Conservation (phyloP, 2,113 vertebrate species). For the Tretioscincus oriximinensis region DNA sequence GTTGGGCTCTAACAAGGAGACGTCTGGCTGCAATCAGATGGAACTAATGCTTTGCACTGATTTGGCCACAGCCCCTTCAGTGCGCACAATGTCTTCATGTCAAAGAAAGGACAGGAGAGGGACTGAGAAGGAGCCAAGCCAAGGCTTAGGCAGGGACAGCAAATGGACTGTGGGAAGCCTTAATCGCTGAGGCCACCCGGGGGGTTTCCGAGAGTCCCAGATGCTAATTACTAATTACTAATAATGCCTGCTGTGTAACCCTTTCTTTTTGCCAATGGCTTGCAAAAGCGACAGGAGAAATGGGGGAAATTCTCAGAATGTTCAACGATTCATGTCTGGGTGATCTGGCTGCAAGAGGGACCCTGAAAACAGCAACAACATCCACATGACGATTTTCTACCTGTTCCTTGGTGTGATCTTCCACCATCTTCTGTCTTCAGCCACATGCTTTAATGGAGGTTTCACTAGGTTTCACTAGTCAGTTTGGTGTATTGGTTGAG, state of each 20-base stretch:
- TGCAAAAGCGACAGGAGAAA: constrained; percentile 61
- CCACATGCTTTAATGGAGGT: no score
- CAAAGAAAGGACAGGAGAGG: not conserved
- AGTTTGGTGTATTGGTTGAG: no score
- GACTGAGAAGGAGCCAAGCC: not conserved
- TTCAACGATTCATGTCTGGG: constrained; percentile 62
- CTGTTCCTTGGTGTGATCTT: no score
- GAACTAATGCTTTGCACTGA: not conserved
- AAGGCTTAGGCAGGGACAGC: not conserved
- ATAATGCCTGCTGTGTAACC: constrained; percentile 54
- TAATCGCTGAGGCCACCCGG: not conserved
- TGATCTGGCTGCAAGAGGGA: constrained; percentile 54
- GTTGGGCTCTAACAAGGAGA: not conserved
- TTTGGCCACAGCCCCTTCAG: not conserved
- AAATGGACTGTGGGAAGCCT: constrained; percentile 43
- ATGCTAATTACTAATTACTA: constrained; percentile 63
- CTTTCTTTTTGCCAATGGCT: constrained; percentile 60
- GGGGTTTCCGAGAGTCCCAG: constrained; percentile 12
- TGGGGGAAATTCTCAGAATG: constrained; percentile 48
- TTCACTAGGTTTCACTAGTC: no score
- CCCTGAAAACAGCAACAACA: no score
- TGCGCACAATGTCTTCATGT: fast-evolving
- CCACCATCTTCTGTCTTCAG: no score
- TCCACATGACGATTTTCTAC: no score
- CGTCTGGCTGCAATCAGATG: not conserved